Evolutionary conservation across 2,113 vertebrate genomes (phyloP).

Genomic region (Xenopus tropicalis): UCB_Xtro_10.0 CM004444.2:57128501-57129000

Average conservation of each 20-base stretch:
- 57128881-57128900: background rate
- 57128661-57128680: background rate
- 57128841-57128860: background rate
- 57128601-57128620: slow-evolving; percentile 73
- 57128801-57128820: background rate
- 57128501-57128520: slow-evolving; percentile 36
- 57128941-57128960: too few species aligned
- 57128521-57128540: slow-evolving; percentile 40
- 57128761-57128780: slow-evolving; percentile 11
- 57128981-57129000: too few species aligned
- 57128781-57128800: background rate
- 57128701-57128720: slow-evolving; percentile 25
- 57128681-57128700: slow-evolving; percentile 25
- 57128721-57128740: slow-evolving; percentile 20
- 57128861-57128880: background rate
- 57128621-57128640: slow-evolving; percentile 62
- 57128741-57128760: slow-evolving; percentile 27
- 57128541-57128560: slow-evolving; percentile 65
- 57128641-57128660: slow-evolving; percentile 14
- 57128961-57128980: too few species aligned
- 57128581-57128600: slow-evolving; percentile 71
- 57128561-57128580: slow-evolving; percentile 73
- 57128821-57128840: background rate
- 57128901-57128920: too few species aligned
- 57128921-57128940: too few species aligned